phyloP scores from a whole-genome alignment of 2,888 invertebrate genomes.

The Deroplatys truncata region DNA sequence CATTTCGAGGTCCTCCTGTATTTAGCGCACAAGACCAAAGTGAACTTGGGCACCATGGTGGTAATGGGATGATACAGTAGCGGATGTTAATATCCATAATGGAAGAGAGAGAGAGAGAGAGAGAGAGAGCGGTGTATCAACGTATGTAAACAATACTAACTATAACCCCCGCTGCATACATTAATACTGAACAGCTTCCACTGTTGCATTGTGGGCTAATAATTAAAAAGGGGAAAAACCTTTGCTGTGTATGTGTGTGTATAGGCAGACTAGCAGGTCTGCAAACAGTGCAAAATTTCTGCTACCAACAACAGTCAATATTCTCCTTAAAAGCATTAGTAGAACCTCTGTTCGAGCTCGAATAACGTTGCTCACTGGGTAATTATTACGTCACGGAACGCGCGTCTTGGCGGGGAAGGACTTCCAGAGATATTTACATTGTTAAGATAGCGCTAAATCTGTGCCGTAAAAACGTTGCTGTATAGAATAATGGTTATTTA shows the following conservation, averaged over 20 bases:
- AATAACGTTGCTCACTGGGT: too few relatives aligned
- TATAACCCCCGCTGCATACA: neutral
- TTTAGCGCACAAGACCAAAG: neutral
- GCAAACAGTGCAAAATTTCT: neutral
- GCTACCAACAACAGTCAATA: neutral
- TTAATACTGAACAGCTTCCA: neutral
- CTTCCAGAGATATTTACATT: too few relatives aligned
- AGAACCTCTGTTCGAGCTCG: neutral
- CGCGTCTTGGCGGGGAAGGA: neutral
- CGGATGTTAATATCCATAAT: constrained; percentile 8
- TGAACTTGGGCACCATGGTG: neutral
- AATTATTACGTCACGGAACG: too few relatives aligned
- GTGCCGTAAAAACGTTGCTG: too few relatives aligned
- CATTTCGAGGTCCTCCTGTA: neutral
- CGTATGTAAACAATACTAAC: neutral
- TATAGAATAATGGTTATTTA: too few relatives aligned
- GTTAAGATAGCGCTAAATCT: too few relatives aligned
- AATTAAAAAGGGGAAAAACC: neutral
- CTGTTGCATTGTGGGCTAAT: neutral
- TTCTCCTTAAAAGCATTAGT: neutral
- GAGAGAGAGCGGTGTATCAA: neutral
- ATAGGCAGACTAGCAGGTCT: neutral
- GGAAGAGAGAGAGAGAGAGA: neutral
- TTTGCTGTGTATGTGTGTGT: neutral
- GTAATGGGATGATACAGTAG: neutral